Percentiles rank a stretch among this genome's conserved stretches.
Evolutionary conservation across 2,888 invertebrate genomes (phyloP).

Genomic region (Morinoia aosen): DNA sequence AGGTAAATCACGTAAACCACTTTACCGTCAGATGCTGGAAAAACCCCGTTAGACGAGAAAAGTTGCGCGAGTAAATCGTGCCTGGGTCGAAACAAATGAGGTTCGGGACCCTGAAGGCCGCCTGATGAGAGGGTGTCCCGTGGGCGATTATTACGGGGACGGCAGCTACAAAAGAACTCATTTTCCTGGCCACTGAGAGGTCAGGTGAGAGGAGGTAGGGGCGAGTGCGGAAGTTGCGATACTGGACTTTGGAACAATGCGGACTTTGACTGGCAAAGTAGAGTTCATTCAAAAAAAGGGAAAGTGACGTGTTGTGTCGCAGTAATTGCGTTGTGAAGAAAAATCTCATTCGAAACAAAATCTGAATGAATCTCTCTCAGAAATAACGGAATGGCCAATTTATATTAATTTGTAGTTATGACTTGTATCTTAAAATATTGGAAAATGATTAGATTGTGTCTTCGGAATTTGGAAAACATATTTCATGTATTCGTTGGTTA

Average conservation of each 20-base stretch:
- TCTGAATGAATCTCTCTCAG: no score
- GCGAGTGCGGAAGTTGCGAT: background rate
- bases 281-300: background rate
- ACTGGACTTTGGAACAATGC: background rate
- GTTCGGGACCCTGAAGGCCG: background rate
- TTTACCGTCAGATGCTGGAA: background rate
- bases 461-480: no score
- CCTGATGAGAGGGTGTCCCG: background rate
- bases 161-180: slow-evolving; percentile 14
- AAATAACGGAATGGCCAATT: no score
- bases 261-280: background rate
- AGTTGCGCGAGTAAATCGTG: background rate
- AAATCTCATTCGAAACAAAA: no score
- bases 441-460: no score
- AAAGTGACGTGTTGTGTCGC: background rate
- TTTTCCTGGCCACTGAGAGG: background rate
- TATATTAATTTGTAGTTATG: no score
- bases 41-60: background rate
- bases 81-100: background rate
- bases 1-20: background rate
- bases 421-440: no score
- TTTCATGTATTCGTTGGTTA: no score
- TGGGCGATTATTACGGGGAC: background rate
- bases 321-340: no score
- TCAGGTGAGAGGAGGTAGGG: background rate